phyloP scores from a whole-genome alignment of 2,797 vertebrate genomes.

The Iguana delicatissima region DNA sequence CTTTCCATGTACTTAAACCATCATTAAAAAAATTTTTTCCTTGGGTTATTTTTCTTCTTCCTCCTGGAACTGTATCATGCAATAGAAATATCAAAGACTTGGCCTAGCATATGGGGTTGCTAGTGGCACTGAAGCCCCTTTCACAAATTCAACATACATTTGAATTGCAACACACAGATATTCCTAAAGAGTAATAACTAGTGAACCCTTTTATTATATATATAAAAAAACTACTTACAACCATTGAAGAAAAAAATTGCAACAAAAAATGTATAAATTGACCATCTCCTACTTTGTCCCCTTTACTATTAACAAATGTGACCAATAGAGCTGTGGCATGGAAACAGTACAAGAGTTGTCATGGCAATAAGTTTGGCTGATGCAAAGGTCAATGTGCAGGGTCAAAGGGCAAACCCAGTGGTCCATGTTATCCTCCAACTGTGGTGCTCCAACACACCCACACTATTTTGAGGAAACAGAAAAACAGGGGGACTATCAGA shows the following conservation, averaged over 20 bases:
- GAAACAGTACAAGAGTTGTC: slow-evolving; percentile 88
- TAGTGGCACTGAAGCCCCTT: slow-evolving; percentile 85
- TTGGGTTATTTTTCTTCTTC: slow-evolving; percentile 11
- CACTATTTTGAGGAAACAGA: slow-evolving; percentile 80
- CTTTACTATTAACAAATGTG: slow-evolving; percentile 83
- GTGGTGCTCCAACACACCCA: slow-evolving; percentile 83
- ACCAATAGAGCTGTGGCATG: slow-evolving; percentile 86
- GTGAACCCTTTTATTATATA: slow-evolving; percentile 87
- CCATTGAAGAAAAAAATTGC: slow-evolving; percentile 83
- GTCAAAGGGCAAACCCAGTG: slow-evolving; percentile 85
- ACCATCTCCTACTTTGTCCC: slow-evolving; percentile 86
- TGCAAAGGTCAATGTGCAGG: slow-evolving; percentile 86
- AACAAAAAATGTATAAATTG: slow-evolving; percentile 87
- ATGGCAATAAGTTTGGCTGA: slow-evolving; percentile 88
- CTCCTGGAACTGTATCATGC: slow-evolving; percentile 71
- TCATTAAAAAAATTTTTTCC: slow-evolving; percentile 65
- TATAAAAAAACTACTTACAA: slow-evolving; percentile 84
- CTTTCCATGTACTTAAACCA: slow-evolving; percentile 73
- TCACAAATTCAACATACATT: slow-evolving; percentile 88
- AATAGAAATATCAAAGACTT: slow-evolving; percentile 76
- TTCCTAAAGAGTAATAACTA: slow-evolving; percentile 87
- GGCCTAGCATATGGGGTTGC: slow-evolving; percentile 73
- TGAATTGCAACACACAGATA: slow-evolving; percentile 88
- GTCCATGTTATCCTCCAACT: slow-evolving; percentile 81
- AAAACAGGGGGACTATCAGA: slow-evolving; percentile 84